phyloP scores from a whole-genome alignment of 2,797 vertebrate genomes.

The Diplodus sargus region DNA sequence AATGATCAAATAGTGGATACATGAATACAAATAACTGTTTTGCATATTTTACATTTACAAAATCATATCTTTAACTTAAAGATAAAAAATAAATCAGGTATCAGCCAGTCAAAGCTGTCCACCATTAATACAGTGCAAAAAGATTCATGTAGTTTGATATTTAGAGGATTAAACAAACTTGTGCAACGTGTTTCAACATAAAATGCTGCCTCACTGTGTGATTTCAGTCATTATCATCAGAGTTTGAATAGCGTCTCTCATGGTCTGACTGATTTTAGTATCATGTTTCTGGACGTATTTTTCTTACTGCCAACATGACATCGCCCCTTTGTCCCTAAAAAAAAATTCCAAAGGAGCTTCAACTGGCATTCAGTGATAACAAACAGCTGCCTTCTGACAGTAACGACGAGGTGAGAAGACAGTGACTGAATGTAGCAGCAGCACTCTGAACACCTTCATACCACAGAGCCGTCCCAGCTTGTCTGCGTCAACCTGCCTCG shows the following conservation, averaged over 20 bases:
- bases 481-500: conserved; percentile 64
- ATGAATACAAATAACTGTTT: no score
- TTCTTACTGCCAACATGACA: no score
- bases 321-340: not conserved
- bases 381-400: conserved; percentile 3
- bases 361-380: not conserved
- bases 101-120: not conserved
- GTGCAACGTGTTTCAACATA: not conserved
- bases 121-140: no score
- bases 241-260: not conserved
- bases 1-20: not conserved
- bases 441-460: conserved; percentile 61
- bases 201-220: not conserved
- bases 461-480: conserved; percentile 70
- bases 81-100: not conserved
- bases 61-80: no score
- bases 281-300: no score
- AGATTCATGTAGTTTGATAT: not conserved
- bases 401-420: not conserved
- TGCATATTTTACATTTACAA: no score
- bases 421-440: not conserved
- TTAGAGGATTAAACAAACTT: not conserved
- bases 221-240: not conserved
- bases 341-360: not conserved
- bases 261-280: not conserved